A percentile compares a stretch with the other conserved stretches of the same genome.
Evolutionary conservation across 1,140 invertebrate genomes (phyloP).

Genomic region (Ostrea edulis): DNA sequence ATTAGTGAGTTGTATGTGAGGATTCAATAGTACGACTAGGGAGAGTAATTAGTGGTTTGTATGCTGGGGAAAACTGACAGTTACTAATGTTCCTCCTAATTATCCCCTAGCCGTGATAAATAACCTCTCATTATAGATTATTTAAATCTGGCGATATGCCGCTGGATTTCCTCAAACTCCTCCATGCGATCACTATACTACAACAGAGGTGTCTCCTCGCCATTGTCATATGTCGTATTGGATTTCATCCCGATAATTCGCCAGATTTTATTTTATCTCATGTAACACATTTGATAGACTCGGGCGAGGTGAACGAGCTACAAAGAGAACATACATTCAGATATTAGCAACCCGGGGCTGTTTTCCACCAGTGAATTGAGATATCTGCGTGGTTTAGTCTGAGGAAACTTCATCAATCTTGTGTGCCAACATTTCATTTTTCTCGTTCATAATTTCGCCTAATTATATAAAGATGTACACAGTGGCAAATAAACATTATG

Average conservation of each 20-base stretch:
- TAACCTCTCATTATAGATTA: conserved; percentile 17
- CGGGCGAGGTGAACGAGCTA: neutral
- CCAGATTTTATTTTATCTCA: neutral
- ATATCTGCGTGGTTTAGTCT: neutral
- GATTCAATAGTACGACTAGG: neutral
- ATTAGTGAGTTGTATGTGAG: too few relatives aligned
- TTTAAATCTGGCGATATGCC: conserved; percentile 11
- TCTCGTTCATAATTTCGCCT: conserved; percentile 25
- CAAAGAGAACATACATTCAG: neutral
- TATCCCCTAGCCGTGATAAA: neutral
- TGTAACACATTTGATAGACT: neutral
- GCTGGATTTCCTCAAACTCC: neutral
- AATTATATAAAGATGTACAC: conserved; percentile 8
- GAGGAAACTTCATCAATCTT: conserved; percentile 24
- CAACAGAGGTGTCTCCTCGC: neutral
- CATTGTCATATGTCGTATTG: neutral
- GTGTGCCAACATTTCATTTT: conserved; percentile 35
- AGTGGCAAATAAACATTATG: neutral
- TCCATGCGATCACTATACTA: neutral
- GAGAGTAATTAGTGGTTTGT: neutral
- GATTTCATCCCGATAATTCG: neutral
- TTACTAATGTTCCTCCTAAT: conserved; percentile 16
- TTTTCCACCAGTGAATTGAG: neutral
- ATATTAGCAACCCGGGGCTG: neutral
- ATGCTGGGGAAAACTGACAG: neutral